Base-by-base conservation (phyloP, 2,888 invertebrate genomes). In the Blomia tropicalis region DNA sequence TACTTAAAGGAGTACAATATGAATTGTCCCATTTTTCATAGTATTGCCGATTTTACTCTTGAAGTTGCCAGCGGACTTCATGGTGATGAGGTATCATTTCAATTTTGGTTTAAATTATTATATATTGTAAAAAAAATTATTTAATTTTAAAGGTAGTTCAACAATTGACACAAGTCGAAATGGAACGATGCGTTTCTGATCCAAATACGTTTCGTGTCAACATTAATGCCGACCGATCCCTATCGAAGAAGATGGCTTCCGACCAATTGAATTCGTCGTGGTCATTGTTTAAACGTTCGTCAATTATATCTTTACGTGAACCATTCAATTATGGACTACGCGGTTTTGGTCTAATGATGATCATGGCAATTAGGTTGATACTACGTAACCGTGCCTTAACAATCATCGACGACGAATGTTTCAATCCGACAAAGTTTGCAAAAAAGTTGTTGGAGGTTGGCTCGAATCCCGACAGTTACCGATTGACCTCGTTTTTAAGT, bases 11-110 rank as follows among this genome's bases (percentile, higher is more conserved):
- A 25, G 2, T 51, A 54, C 43, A 60, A 31, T 2, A 29, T 64
- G 4, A 41, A 51, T 27, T 64, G 64, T 58, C 64, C 64, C 19
- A 30, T 61, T 14, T 64, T 58, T 43, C 62, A 62, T 31, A 64
- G 62, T 54, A 58, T 61, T 4, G 44, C 64, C 3, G 64, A 64
- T 53, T 64, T 51, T 58, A 58, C 41, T 2, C 36, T 64, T 29
- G 62, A 64, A 32, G 60, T 64, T 11, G 61, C 62, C n/a, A 62
- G 58, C 22, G 59, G 62, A n/a, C 58, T 43, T 19, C 43, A 64
- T 54, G 64, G 64, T n/a, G 29, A 29, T 31, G 43, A 62, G 22
- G 59, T 58, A 58, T 30, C n/a, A n/a, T n/a, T n/a, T n/a, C n/a
- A n/a, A n/a, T n/a, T n/a, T n/a, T n/a, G n/a, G n/a, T n/a, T n/a